phyloP scores from a whole-genome alignment of 2,797 vertebrate species.

The Poeciliopsis gracilis region DNA sequence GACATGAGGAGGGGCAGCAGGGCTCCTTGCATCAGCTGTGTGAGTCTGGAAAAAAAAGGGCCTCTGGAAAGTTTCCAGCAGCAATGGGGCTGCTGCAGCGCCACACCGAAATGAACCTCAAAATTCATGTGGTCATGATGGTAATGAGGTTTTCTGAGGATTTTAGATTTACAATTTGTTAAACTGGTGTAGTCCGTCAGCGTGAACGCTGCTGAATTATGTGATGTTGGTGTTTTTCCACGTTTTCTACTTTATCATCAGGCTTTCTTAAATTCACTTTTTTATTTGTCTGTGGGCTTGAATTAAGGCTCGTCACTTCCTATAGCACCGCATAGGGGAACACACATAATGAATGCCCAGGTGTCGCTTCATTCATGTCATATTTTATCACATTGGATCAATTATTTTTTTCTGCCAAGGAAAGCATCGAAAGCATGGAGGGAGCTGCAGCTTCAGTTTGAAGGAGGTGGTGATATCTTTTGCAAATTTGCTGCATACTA shows the following conservation, averaged over 20 bases:
- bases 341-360: background rate
- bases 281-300: too few relatives aligned
- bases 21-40: slow-evolving; percentile 53
- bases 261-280: background rate
- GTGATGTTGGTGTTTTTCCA: background rate
- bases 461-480: background rate
- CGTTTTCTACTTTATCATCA: background rate
- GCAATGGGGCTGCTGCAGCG: slow-evolving; percentile 10
- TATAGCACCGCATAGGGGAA: background rate
- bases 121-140: background rate
- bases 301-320: background rate
- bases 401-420: background rate
- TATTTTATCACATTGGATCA: background rate
- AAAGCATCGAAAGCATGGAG: background rate
- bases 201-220: background rate
- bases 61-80: slow-evolving; percentile 38
- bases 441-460: background rate
- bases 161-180: background rate
- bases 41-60: slow-evolving; percentile 24
- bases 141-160: background rate
- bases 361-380: background rate
- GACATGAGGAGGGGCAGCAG: slow-evolving; percentile 38
- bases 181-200: background rate
- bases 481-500: background rate
- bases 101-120: slow-evolving; percentile 17